Evolutionary conservation across 2,113 vertebrate genomes (phyloP).

Genomic region (Entomyzon cyanotis): DNA sequence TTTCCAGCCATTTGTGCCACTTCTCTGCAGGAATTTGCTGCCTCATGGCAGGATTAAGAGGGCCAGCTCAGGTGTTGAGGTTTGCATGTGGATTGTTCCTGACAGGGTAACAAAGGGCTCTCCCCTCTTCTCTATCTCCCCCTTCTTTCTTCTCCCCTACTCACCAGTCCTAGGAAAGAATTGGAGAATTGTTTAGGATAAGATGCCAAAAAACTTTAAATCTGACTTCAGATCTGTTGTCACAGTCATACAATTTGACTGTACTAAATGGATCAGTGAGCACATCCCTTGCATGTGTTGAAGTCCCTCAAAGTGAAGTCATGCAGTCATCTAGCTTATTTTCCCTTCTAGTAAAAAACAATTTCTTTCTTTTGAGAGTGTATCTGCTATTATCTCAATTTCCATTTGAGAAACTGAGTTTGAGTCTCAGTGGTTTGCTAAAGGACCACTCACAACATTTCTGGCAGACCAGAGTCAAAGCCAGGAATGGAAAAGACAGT

Average conservation of each 20-base stretch:
- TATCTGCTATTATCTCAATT: background rate
- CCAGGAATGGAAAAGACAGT: background rate
- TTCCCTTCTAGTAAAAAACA: background rate
- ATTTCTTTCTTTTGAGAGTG: background rate
- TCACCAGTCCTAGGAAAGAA: background rate
- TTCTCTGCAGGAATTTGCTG: background rate
- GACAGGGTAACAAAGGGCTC: background rate
- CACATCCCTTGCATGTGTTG: background rate
- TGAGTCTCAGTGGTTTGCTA: background rate
- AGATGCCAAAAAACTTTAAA: background rate
- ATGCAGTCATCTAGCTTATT: background rate
- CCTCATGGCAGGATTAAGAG: background rate
- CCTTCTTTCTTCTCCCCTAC: background rate
- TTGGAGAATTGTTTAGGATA: background rate
- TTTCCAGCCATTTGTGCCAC: background rate
- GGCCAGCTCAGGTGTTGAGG: fast-evolving
- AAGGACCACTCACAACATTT: background rate
- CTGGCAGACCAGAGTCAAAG: background rate
- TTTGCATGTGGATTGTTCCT: background rate
- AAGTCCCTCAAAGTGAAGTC: background rate
- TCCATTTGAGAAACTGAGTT: background rate
- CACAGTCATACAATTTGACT: background rate
- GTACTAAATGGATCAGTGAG: background rate
- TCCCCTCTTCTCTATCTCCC: background rate
- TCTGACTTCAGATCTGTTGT: background rate